These are phyloP conservation scores for Centrocercus urophasianus DNA, from an alignment of 2,113 vertebrate genomes.

Conservation along the genomic window DNA sequence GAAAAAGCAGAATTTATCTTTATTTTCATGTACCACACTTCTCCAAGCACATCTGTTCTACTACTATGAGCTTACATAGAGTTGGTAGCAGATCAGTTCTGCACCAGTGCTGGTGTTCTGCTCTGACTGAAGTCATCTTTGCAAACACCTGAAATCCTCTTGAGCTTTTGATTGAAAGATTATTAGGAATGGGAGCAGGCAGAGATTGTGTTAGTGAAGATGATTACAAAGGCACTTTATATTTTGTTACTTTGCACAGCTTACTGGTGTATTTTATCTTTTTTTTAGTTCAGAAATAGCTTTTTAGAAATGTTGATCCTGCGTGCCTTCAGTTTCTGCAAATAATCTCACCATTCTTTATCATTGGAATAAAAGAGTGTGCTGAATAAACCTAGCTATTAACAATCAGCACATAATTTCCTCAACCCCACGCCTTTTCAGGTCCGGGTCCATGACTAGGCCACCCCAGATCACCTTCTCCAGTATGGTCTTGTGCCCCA, in stretches of 20 bases:
- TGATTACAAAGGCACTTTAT: neutral
- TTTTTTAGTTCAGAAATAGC: neutral
- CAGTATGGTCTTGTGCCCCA: conserved; percentile 56
- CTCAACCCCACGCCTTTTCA: conserved; percentile 55
- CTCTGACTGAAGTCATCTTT: neutral
- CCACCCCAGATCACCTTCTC: conserved; percentile 45
- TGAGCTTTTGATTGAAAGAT: neutral
- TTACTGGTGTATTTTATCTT: neutral
- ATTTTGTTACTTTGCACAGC: neutral
- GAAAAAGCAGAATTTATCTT: neutral
- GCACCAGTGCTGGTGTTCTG: neutral
- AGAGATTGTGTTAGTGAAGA: neutral
- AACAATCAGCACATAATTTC: conserved; percentile 52
- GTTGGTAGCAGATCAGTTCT: neutral
- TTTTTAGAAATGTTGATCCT: conserved; percentile 5
- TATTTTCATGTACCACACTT: neutral
- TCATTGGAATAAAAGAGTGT: conserved; percentile 29
- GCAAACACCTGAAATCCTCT: neutral
- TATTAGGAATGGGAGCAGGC: neutral
- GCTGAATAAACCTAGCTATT: conserved; percentile 38
- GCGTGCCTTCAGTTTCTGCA: neutral
- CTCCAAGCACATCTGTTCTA: neutral
- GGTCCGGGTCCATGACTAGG: conserved; percentile 54
- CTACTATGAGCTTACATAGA: neutral
- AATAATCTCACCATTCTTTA: neutral